Evolutionary conservation across 2,113 vertebrate species (phyloP).

Genomic region (Amazona guildingii): DNA sequence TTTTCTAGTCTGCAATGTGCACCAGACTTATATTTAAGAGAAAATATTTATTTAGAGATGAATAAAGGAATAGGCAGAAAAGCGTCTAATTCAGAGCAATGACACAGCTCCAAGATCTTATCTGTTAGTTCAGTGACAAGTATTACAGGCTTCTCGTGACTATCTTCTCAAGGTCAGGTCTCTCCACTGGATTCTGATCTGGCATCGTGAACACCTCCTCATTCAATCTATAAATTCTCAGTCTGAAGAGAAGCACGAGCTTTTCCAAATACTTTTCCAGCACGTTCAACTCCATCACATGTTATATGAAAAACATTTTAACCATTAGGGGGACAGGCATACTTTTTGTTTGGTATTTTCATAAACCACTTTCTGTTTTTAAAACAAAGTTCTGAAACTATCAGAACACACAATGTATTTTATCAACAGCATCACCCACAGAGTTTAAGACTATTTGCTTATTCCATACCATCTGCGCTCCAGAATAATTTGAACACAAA

Average conservation of each 20-base stretch:
- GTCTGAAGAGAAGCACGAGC: rapidly evolving
- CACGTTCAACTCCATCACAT: not conserved
- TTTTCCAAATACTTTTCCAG: not conserved
- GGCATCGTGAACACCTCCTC: not conserved
- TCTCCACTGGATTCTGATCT: not conserved
- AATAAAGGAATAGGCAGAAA: not conserved
- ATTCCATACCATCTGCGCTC: constrained; percentile 29
- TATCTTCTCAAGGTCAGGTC: not conserved
- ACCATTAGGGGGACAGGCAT: not conserved
- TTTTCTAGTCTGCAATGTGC: not conserved
- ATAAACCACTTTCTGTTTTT: not conserved
- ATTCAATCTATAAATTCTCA: not conserved
- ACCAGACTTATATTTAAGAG: not conserved
- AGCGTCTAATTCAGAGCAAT: not conserved
- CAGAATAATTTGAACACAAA: not conserved
- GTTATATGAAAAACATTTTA: not conserved
- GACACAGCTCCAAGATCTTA: not conserved
- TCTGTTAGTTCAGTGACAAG: not conserved
- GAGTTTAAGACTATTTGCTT: not conserved
- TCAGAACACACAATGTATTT: rapidly evolving
- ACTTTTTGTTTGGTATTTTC: not conserved
- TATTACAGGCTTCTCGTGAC: not conserved
- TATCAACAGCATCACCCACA: not conserved
- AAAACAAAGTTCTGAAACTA: not conserved
- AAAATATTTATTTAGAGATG: not conserved